Base-by-base conservation (phyloP, 2,888 invertebrate genomes). In the Cordilura impudica region DNA sequence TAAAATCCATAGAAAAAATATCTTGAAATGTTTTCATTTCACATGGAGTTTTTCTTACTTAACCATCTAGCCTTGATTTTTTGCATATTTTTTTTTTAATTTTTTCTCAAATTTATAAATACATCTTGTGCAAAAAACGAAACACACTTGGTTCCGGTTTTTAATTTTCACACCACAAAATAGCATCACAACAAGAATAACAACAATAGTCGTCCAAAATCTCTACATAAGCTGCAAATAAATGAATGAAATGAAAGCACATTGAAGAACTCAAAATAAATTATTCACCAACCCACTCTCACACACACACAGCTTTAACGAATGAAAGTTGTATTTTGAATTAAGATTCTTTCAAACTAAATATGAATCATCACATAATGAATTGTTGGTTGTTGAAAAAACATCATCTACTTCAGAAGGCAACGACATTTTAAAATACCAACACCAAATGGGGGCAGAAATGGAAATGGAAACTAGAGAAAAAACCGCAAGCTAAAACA, bases 401-500 rank as follows among this genome's bases (percentile, higher is more conserved):
- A 21, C 29, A 58, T 6, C 43, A 67, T 61, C 45, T 54, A 61
- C 73, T 66, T 66, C 16, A 74, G 66, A 53, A 74, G 73, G 58
- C 73, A 65, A 65, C 65, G 39, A 66, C 65, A 65, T 19, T 73
- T 65, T 49, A 39, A 47, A 73, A 65, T 29, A 56, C 43, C 23
- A 21, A 51, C 18, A 18, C 19, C 18, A 56, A 49, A 29, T 35
- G 16, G 45, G 14, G 31, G 58, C n/a, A n/a, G n/a, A n/a, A n/a
- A n/a, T n/a, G n/a, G 6, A 26, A 39, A 26, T 43, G 43, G 12
- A 35, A 31, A 23, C n/a, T 39, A 39, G 31, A 14, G 19, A 31
- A n/a, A 43, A 58, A 71, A 71, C 77, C 77, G 58, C 77, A 77
- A 60, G 26, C 23, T 53, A 61, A 71, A 77, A 60, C 65, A 66